phyloP scores from a whole-genome alignment of 1,140 invertebrate genomes.

The Neotoxoptera formosana region DNA sequence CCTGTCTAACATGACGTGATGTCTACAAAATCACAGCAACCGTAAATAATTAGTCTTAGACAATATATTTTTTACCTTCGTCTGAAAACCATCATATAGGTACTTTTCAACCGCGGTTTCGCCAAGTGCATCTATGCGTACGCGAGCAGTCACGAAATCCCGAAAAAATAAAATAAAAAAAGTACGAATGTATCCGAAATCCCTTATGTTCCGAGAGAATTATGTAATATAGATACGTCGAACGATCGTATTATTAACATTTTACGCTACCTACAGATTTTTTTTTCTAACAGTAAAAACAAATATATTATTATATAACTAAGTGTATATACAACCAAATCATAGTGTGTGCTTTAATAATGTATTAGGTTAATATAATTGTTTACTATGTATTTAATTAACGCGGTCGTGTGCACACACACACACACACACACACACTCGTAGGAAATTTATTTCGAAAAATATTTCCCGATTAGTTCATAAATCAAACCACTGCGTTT shows the following conservation, averaged over 20 bases:
- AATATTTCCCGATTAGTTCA: conserved; percentile 43
- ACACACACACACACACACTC: background rate
- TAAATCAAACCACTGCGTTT: conserved; percentile 1
- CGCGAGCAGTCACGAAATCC: background rate
- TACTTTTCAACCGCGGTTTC: background rate
- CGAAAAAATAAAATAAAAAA: background rate
- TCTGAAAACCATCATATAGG: background rate
- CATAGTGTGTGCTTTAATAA: background rate
- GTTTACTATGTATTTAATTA: background rate
- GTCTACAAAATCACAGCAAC: background rate
- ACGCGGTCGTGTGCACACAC: background rate
- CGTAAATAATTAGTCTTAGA: background rate
- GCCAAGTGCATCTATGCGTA: background rate
- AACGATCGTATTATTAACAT: background rate
- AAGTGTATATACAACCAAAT: background rate
- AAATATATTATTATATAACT: background rate
- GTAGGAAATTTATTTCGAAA: background rate
- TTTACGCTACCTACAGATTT: background rate
- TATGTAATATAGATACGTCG: background rate
- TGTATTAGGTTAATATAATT: conserved; percentile 44
- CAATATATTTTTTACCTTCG: conserved; percentile 7
- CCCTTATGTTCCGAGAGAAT: background rate
- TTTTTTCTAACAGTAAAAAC: background rate
- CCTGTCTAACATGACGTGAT: background rate
- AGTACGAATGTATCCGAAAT: too few species aligned